A percentile compares a stretch with the other conserved stretches of the same genome.
Evolutionary conservation across 1,140 invertebrate genomes (phyloP).

Genomic region (Sinella curviseta): DNA sequence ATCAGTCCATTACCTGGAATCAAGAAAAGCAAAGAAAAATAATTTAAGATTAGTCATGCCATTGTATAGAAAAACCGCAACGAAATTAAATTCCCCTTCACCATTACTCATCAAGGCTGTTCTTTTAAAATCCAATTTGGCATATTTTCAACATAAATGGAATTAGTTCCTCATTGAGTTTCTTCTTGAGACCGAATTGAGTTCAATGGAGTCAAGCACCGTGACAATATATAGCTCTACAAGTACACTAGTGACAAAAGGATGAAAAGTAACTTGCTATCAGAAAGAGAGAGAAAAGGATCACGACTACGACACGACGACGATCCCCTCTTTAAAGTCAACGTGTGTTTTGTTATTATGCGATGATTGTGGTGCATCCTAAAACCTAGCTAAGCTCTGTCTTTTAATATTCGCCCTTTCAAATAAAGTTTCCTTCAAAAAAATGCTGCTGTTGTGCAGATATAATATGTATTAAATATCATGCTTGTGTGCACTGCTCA

Average conservation of each 20-base stretch:
- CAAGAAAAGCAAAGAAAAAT: not conserved
- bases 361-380: too few relatives aligned
- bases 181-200: not conserved
- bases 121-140: too few relatives aligned
- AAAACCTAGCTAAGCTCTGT: too few relatives aligned
- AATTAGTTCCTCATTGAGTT: not conserved
- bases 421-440: too few relatives aligned
- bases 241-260: not conserved
- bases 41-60: not conserved
- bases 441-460: too few relatives aligned
- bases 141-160: too few relatives aligned
- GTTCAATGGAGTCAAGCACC: constrained; percentile 4
- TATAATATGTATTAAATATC: too few relatives aligned
- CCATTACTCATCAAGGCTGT: not conserved
- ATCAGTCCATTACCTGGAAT: constrained; percentile 24
- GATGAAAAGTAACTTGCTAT: not conserved
- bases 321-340: not conserved
- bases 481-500: not conserved
- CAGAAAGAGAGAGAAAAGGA: not conserved
- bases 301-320: not conserved
- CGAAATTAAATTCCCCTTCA: too few relatives aligned
- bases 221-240: not conserved
- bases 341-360: too few relatives aligned
- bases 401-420: not conserved
- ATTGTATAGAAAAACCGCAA: too few relatives aligned